These are phyloP conservation scores for Acanthosepion esculentum DNA, from an alignment of 2,888 invertebrate genomes.

Conservation along the genomic window DNA sequence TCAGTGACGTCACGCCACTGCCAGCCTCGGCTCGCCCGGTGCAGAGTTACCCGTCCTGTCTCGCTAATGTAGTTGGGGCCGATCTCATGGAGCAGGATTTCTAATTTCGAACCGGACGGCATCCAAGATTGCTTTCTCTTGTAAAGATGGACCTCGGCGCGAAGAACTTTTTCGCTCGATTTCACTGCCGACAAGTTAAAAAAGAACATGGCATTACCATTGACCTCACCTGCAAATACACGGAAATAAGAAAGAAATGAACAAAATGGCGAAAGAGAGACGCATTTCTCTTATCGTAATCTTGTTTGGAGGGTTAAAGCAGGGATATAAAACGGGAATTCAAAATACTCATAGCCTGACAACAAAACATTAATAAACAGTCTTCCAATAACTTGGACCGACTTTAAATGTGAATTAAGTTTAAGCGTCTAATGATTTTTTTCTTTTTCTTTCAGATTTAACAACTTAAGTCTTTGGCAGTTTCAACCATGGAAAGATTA, in stretches of 20 bases:
- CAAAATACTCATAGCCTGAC: too few relatives aligned
- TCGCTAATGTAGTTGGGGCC: constrained; percentile 63
- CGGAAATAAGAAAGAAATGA: constrained; percentile 40
- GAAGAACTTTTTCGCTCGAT: constrained; percentile 70
- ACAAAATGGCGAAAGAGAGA: background rate
- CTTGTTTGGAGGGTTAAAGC: too few relatives aligned
- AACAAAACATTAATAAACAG: too few relatives aligned
- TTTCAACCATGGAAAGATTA: too few relatives aligned
- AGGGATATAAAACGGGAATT: too few relatives aligned
- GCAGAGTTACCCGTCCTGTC: constrained; percentile 60
- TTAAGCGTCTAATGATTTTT: too few relatives aligned
- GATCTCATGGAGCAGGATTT: constrained; percentile 65
- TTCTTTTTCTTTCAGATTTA: too few relatives aligned
- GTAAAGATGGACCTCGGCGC: constrained; percentile 74
- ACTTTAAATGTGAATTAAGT: too few relatives aligned
- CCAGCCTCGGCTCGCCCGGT: constrained; percentile 68
- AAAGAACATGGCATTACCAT: constrained; percentile 74
- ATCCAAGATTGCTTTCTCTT: constrained; percentile 59
- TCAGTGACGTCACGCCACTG: constrained; percentile 71
- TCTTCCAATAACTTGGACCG: too few relatives aligned
- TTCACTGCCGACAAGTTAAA: constrained; percentile 74
- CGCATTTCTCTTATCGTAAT: background rate
- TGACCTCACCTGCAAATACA: constrained; percentile 64
- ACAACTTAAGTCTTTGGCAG: too few relatives aligned
- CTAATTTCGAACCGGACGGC: constrained; percentile 55